phyloP scores from a whole-genome alignment of 2,888 invertebrate genomes.

The Erebia epiphron region DNA sequence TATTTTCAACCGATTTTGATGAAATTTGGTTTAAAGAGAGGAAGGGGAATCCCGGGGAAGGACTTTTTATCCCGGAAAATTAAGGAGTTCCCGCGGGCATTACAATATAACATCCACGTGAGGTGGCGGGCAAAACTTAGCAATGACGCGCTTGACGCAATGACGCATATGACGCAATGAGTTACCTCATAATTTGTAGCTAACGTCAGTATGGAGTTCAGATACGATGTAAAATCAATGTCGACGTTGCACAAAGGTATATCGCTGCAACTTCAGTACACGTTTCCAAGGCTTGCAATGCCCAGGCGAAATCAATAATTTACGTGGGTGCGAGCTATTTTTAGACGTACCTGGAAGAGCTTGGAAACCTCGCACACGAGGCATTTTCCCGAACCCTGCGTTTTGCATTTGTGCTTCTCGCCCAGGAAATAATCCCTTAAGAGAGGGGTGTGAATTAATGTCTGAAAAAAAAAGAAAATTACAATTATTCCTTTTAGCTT shows the following conservation, averaged over 20 bases:
- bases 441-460: conserved; percentile 96
- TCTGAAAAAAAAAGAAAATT: conserved; percentile 71
- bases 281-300: conserved; percentile 30
- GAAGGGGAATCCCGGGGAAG: too few species aligned
- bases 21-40: too few species aligned
- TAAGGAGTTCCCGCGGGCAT: too few species aligned
- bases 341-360: conserved; percentile 91
- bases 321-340: conserved; percentile 40
- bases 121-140: too few species aligned
- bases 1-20: too few species aligned
- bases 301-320: conserved; percentile 43
- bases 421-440: conserved; percentile 97
- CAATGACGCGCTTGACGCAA: too few species aligned
- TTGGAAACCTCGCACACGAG: conserved; percentile 97
- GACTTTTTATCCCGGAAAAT: too few species aligned
- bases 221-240: conserved; percentile 23
- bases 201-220: conserved; percentile 12
- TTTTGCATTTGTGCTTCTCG: conserved; percentile 94
- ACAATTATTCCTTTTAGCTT: background rate
- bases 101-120: too few species aligned
- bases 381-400: conserved; percentile 89
- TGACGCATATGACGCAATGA: too few species aligned
- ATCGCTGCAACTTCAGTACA: conserved; percentile 32
- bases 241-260: conserved; percentile 22
- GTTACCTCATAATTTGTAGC: background rate